These are phyloP conservation scores for Gambusia affinis DNA, from an alignment of 2,113 vertebrate species.

Conservation along the genomic window DNA sequence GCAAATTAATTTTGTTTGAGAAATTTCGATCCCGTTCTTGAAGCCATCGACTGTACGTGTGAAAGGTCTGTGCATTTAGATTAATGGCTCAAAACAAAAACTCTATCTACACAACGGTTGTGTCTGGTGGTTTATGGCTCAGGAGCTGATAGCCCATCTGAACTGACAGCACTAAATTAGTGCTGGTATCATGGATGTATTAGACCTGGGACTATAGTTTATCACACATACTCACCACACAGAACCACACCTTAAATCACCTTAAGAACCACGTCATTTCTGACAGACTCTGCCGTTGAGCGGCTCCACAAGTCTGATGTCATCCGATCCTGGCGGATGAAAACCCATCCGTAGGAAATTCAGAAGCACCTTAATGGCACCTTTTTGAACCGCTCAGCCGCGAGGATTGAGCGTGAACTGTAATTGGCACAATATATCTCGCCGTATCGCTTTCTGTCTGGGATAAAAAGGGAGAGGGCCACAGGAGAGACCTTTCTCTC, in stretches of 20 bases:
- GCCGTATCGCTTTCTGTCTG: conserved; percentile 58
- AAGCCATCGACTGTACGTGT: conserved; percentile 45
- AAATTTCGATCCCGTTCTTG: conserved; percentile 39
- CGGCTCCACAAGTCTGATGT: conserved; percentile 49
- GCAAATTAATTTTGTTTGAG: conserved; percentile 17
- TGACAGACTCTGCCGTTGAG: conserved; percentile 39
- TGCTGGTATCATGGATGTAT: conserved; percentile 66
- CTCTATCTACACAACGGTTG: conserved; percentile 22
- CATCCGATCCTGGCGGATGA: conserved; percentile 54
- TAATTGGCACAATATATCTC: conserved; percentile 67
- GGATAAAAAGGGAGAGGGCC: conserved; percentile 28
- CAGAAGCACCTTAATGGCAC: conserved; percentile 62
- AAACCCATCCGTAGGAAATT: conserved; percentile 56
- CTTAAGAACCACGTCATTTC: conserved; percentile 59
- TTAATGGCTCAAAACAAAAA: conserved; percentile 67
- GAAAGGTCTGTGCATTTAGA: conserved; percentile 56
- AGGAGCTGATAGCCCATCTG: conserved; percentile 50
- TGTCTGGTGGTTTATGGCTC: conserved; percentile 32
- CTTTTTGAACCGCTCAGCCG: conserved; percentile 46
- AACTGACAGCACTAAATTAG: conserved; percentile 67
- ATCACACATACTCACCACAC: conserved; percentile 61
- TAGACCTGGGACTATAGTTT: conserved; percentile 58
- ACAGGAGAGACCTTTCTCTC: conserved; percentile 41
- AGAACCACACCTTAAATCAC: conserved; percentile 79
- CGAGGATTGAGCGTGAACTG: conserved; percentile 25